Percentiles rank a stretch among this genome's conserved stretches.
These are phyloP conservation scores for Carduelis carduelis DNA, from an alignment of 2,797 vertebrate genomes.

Conservation along the genomic window DNA sequence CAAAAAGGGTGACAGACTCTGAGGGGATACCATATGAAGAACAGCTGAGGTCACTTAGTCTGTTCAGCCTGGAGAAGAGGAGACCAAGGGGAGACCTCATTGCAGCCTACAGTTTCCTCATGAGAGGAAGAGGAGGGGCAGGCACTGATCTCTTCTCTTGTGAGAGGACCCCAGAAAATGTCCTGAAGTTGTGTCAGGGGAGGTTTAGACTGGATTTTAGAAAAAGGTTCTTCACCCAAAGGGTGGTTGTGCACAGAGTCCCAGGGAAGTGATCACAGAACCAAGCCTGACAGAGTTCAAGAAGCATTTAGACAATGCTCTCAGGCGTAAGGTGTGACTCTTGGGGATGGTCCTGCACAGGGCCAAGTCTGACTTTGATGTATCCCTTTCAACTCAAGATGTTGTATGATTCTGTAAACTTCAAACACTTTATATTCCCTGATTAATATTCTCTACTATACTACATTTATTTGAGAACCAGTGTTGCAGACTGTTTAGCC, in stretches of 20 bases:
- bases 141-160: background rate
- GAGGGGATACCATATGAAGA: background rate
- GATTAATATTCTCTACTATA: background rate
- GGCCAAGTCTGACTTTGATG: background rate
- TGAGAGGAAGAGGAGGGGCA: background rate
- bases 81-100: background rate
- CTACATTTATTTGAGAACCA: background rate
- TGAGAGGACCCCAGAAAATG: accelerated
- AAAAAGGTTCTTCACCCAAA: background rate
- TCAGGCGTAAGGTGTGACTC: background rate
- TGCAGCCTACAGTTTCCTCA: accelerated
- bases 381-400: background rate
- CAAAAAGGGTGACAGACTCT: background rate
- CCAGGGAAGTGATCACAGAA: background rate
- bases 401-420: background rate
- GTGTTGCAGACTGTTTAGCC: background rate
- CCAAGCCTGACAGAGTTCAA: background rate
- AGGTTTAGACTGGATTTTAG: background rate
- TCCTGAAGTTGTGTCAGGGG: background rate
- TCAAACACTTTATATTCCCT: background rate
- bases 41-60: background rate
- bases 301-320: background rate
- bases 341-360: background rate
- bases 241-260: background rate
- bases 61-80: background rate